These are phyloP conservation scores for Selene dorsalis DNA, from an alignment of 2,797 vertebrate species.

Conservation along the genomic window DNA sequence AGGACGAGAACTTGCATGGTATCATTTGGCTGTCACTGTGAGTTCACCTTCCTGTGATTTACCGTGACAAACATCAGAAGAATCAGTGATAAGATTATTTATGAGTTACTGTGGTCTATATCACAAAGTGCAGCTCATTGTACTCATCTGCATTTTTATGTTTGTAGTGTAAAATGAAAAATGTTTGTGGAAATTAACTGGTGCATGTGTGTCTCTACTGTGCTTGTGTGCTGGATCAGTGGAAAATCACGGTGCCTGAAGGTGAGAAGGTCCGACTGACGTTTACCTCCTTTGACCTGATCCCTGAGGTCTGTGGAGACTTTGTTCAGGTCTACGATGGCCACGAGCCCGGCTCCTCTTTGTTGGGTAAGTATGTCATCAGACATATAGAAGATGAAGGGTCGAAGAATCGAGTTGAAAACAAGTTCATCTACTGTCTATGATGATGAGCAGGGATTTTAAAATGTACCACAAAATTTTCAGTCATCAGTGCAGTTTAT, in stretches of 20 bases:
- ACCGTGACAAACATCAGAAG: slow-evolving; percentile 45
- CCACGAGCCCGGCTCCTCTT: slow-evolving; percentile 57
- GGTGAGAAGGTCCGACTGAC: slow-evolving; percentile 78
- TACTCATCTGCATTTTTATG: neutral
- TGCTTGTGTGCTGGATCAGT: slow-evolving; percentile 70
- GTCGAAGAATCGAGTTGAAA: neutral
- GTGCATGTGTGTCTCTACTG: slow-evolving; percentile 1
- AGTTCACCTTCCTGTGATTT: slow-evolving; percentile 50
- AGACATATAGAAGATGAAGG: neutral
- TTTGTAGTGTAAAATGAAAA: neutral
- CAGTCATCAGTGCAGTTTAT: slow-evolving; percentile 10
- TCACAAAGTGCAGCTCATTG: slow-evolving; percentile 28
- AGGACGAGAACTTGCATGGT: slow-evolving; percentile 39
- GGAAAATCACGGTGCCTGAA: slow-evolving; percentile 82
- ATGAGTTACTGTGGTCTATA: slow-evolving; percentile 28
- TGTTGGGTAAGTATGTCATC: slow-evolving; percentile 63
- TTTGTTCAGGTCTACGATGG: slow-evolving; percentile 83
- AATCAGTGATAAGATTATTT: slow-evolving; percentile 42
- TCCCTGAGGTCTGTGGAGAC: slow-evolving; percentile 82
- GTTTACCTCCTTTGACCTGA: slow-evolving; percentile 83
- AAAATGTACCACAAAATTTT: slow-evolving; percentile 21
- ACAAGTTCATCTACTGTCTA: neutral
- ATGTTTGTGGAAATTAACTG: neutral
- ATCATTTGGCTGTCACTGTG: slow-evolving; percentile 56
- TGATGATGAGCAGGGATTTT: neutral